Evolutionary conservation across 2,797 vertebrate species (phyloP), one percentile per base, ranked within the genome.

Genomic region (Cynodonichthys magdalenae): DNA sequence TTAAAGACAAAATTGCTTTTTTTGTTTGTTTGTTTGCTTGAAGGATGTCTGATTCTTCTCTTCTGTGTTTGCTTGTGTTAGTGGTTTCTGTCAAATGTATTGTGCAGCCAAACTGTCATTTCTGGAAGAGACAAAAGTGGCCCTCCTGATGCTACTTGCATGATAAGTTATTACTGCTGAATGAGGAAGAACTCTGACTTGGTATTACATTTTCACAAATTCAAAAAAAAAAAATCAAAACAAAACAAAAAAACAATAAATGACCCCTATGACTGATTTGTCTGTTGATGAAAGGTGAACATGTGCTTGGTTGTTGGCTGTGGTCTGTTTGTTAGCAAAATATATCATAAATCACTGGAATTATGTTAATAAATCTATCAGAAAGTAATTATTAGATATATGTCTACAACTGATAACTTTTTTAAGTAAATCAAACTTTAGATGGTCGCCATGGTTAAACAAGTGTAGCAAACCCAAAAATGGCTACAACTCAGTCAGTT

Each of bases 131-230:
- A 76, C 77, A 74, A 79, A 84, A 80, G 87, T 88, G 79, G 63
- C 65, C 66, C 79, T 84, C 41, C 58, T 54, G 63, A 79, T 80
- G 12, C 50, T 59, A 90, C 92, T 90, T 88, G 79, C 83, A 85
- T 89, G 86, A 91, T 89, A 82, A 86, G 81, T 82, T 86, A 68
- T 71, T 87, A 61, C 55, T 71, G 76, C 56, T 75, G 75, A 80
- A 73, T 64, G 70, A 54, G 20, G 31, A 68, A 69, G 63, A 72
- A 69, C 63, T 47, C 67, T 54, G 62, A 63, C 53, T 53, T 67
- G 17, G 61, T 87, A 86, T 90, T 63, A 80, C 48, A 79, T 66
- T 52, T 56, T 48, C 59, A 66, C 45, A 50, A 53, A 68, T n/a
- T 51, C 44, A 75, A 71, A 50, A 31, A 31, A 31, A 31, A 31